Evolutionary conservation across 92 coral and sea anemone species (phyloP), one percentile per base, ranked within the genome.

Genomic region (Actinernus sp.): DNA sequence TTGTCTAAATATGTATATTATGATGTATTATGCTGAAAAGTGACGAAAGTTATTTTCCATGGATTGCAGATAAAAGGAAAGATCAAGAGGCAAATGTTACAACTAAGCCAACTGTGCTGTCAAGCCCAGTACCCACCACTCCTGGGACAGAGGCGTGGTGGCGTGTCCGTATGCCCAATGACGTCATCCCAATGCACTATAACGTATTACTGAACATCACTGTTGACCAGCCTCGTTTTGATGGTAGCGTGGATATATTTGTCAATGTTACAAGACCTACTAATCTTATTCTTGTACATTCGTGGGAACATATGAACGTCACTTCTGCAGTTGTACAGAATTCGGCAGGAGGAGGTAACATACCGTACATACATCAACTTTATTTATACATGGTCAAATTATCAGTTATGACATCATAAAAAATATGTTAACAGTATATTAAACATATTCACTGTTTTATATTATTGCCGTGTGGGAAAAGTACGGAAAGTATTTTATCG

Each of bases 231-330:
- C 86, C 65, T 5, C 54, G 60, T 17, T 86, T 58, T 50, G 74
- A 73, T 21, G 92, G 92, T 4, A 48, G 10, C 5, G 87, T 79
- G 25, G 30, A 33, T 11, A 68, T 80, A 27, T 55, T 39, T 36
- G 66, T 80, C 51, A 65, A 79, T 26, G 83, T 86, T 10, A 58
- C 82, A 8, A 66, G 60, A 49, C 26, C 83, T 49, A 65, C 92
- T 5, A 54, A 51, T 17, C 68, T 71, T 49, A 23, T 86, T 14
- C 43, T 86, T 37, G 67, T 86, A 7, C 92, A 86, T 47, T n/a
- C n/a, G n/a, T n/a, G n/a, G n/a, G 82, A 79, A 50, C 52, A 63
- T 64, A 85, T 94, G 68, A 87, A 91, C 27, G 83, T 94, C 43
- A 83, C 92, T n/a, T 50, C 83, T 2, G 89, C 50, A 13, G 22